These are phyloP conservation scores for Linnaemya tessellans DNA, from an alignment of 2,888 invertebrate genomes.

Conservation along the genomic window DNA sequence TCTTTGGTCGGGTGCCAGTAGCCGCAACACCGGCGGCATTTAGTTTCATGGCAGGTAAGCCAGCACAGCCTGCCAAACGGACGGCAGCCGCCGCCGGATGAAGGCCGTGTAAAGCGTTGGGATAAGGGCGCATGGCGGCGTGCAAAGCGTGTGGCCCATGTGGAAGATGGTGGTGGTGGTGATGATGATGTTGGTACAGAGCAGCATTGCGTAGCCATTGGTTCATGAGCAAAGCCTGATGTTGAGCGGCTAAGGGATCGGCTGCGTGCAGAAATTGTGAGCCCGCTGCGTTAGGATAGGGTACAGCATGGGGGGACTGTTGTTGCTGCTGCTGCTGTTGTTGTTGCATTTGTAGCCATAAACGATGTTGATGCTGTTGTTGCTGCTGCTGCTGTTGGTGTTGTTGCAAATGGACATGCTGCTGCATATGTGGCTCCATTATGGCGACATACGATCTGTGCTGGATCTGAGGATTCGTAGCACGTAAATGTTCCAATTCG, in stretches of 20 bases:
- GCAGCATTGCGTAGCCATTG: constrained; percentile 90
- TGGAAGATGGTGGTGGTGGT: constrained; percentile 78
- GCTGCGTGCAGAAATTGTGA: constrained; percentile 72
- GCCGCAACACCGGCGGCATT: constrained; percentile 84
- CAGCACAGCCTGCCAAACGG: constrained; percentile 80
- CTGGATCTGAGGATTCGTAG: constrained; percentile 74
- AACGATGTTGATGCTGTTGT: constrained; percentile 77
- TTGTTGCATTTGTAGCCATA: constrained; percentile 76
- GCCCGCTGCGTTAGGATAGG: constrained; percentile 53
- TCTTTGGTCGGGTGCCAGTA: constrained; percentile 87
- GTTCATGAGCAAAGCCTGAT: constrained; percentile 87
- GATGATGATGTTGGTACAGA: constrained; percentile 85
- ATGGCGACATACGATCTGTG: constrained; percentile 61
- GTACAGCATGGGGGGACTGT: constrained; percentile 70
- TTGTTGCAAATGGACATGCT: constrained; percentile 66
- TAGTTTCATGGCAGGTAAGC: constrained; percentile 85
- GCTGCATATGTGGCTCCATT: constrained; percentile 65
- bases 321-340: constrained; percentile 78
- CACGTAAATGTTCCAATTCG: constrained; percentile 78
- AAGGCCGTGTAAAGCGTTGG: constrained; percentile 82
- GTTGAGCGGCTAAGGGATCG: constrained; percentile 84
- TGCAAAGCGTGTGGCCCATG: constrained; percentile 60
- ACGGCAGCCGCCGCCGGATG: constrained; percentile 84
- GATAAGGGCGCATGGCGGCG: constrained; percentile 77
- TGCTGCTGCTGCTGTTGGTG: constrained; percentile 77